Base-by-base conservation (phyloP, 2,888 invertebrate species). In the Dolichomitus sp. region DNA sequence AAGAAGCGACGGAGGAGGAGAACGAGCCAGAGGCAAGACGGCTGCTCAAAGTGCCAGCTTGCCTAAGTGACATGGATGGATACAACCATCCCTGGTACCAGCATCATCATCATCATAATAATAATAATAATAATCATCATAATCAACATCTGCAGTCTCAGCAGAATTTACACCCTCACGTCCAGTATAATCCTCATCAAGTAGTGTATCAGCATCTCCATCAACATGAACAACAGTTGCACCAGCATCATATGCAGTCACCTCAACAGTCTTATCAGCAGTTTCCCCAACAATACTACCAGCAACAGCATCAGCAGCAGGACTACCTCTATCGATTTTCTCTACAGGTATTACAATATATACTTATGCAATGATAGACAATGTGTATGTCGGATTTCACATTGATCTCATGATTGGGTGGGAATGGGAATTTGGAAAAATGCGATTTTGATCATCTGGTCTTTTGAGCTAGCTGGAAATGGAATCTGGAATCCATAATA, bases 291-390 rank as follows among this genome's bases (percentile, higher is more conserved):
- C 89, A 88, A 83, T 88, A 91, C 79, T 91, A 91, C 86, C 91
- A 91, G 57, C 85, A 89, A 73, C 92, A 91, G 84, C 91, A 92
- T 84, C 37, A 37, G 7, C 90, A 91, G 42, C 90, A 92, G 87
- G 91, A 93, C 90, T 93, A 93, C 86, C 91, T 93, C 50, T 93
- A 93, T 89, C 91, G 93, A 84, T 92, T 93, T 85, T 93, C 93
- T 61, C 89, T 93, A 40, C 93, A 93, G 93, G 93, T 93, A 93
- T 91, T 87, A 81, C 59, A 48, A 63, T 66, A 70, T 63, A 33
- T 19, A 6, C 37, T 74, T 78, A 37, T 50, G 6, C 7, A 17
- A 50, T 7, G 48, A 6, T 50, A 5, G 48, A 50, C 6, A 17
- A 12, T 23, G 4, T 52, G 9, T 3, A 48, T 17, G 17, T n/a